phyloP scores from a whole-genome alignment of 2,888 invertebrate genomes.

The Tenthredo amoena region DNA sequence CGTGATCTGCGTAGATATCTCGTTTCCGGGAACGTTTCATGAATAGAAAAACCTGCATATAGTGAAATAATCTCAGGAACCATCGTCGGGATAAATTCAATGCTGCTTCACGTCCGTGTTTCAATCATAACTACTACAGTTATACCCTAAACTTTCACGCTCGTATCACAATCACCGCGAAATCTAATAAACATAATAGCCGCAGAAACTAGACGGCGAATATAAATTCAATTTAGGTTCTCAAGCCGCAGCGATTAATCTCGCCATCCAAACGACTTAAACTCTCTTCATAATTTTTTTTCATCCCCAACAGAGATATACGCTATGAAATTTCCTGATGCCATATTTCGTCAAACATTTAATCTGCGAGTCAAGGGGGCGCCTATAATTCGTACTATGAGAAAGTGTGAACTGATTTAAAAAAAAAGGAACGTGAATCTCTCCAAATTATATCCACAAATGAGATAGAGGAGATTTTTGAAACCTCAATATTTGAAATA shows the following conservation, averaged over 20 bases:
- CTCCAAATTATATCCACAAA: no score
- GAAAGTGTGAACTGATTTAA: no score
- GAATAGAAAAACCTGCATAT: background rate
- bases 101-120: background rate
- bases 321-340: background rate
- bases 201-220: constrained; percentile 12
- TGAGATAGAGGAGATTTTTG: no score
- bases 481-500: no score
- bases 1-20: background rate
- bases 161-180: background rate
- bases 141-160: background rate
- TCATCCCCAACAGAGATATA: background rate
- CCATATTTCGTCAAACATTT: background rate
- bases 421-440: no score
- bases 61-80: background rate
- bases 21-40: constrained; percentile 16
- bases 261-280: background rate
- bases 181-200: constrained; percentile 17
- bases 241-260: constrained; percentile 44
- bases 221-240: constrained; percentile 18
- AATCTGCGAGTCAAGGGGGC: background rate
- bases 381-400: background rate
- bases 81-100: background rate
- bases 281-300: background rate
- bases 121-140: background rate